Conservation (phyloP, 2,797 vertebrate species). For the Melanogrammus aeglefinus region DNA sequence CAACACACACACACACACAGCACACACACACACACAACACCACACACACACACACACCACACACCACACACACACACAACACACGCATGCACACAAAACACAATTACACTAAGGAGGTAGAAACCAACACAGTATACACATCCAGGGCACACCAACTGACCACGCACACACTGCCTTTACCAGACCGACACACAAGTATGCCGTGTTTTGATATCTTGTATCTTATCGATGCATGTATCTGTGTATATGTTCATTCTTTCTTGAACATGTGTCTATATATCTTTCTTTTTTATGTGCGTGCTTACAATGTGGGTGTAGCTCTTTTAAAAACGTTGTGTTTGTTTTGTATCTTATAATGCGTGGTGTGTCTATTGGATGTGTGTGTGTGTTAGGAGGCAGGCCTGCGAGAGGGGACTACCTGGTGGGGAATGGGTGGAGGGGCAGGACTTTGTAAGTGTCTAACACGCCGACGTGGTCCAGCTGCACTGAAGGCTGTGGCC, state of each 20-base stretch:
- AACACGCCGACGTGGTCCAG: slow-evolving; percentile 83
- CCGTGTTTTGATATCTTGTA: too few species aligned
- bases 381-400: slow-evolving; percentile 76
- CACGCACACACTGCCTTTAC: too few species aligned
- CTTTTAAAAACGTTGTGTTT: background rate
- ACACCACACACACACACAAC: too few species aligned
- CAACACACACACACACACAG: too few species aligned
- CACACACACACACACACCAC: too few species aligned
- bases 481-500: slow-evolving; percentile 74
- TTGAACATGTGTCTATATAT: background rate
- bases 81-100: too few species aligned
- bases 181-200: too few species aligned
- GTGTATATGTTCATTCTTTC: background rate
- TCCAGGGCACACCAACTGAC: too few species aligned
- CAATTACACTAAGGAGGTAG: background rate
- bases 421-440: slow-evolving; percentile 78
- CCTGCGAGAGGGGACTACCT: slow-evolving; percentile 88
- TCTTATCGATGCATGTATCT: background rate
- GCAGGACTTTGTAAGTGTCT: slow-evolving; percentile 83
- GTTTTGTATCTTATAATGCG: background rate
- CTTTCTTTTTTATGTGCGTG: too few species aligned
- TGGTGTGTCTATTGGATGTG: background rate
- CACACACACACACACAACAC: too few species aligned
- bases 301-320: background rate
- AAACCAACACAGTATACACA: background rate